These are phyloP conservation scores for Sebastes jordani DNA, from an alignment of 2,797 vertebrate genomes.

Conservation along the genomic window DNA sequence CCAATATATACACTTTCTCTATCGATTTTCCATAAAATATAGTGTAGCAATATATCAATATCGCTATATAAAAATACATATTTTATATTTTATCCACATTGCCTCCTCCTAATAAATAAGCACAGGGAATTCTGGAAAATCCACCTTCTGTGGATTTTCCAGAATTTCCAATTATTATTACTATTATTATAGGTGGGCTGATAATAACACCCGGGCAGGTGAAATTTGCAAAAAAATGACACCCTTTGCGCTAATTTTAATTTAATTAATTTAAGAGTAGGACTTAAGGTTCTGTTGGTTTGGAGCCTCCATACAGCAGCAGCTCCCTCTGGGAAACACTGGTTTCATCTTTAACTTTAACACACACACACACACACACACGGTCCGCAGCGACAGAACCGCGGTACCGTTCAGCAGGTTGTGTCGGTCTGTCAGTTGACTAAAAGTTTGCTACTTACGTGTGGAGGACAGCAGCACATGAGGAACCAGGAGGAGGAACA, in stretches of 20 bases:
- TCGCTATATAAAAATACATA: background rate
- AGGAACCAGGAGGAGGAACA: slow-evolving; percentile 63
- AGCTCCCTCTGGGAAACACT: background rate
- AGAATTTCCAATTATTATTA: background rate
- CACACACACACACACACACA: background rate
- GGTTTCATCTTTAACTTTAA: background rate
- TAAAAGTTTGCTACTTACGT: slow-evolving; percentile 75
- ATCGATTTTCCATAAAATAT: background rate
- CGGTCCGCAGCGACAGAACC: background rate
- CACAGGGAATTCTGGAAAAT: background rate
- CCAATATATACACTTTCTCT: background rate
- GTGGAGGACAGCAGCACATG: slow-evolving; percentile 61
- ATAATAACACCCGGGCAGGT: background rate
- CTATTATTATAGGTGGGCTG: slow-evolving; percentile 1
- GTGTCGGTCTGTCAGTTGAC: background rate
- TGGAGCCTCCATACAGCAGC: background rate
- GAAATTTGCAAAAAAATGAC: background rate
- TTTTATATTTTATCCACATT: background rate
- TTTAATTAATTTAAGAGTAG: background rate
- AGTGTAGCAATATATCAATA: background rate
- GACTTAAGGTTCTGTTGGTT: background rate
- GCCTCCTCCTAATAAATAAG: background rate
- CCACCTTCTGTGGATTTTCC: background rate
- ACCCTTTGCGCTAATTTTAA: background rate
- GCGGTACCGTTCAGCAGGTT: background rate